phyloP scores from a whole-genome alignment of 2,888 invertebrate genomes.

The Cephus pulcher region DNA sequence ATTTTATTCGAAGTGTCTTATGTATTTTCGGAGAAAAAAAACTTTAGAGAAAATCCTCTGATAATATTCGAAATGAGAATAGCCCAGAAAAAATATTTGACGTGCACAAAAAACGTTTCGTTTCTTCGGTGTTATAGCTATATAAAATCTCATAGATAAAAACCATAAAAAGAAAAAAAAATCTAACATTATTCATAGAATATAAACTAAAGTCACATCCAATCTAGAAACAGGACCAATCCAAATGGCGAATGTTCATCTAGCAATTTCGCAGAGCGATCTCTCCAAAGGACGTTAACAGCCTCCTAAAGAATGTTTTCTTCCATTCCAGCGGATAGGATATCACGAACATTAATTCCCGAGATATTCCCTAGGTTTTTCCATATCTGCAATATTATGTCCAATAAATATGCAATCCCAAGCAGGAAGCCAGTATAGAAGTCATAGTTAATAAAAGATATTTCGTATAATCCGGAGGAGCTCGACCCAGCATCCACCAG shows the following conservation, averaged over 20 bases:
- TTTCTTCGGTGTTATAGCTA: background rate
- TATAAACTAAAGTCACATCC: background rate
- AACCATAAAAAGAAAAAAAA: background rate
- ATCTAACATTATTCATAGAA: background rate
- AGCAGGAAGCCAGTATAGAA: background rate
- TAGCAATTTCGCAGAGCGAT: background rate
- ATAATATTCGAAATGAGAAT: background rate
- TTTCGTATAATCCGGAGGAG: background rate
- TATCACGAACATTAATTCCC: background rate
- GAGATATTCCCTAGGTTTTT: background rate
- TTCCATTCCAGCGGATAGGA: background rate
- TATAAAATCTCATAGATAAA: background rate
- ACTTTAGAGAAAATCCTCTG: background rate
- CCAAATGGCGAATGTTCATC: background rate
- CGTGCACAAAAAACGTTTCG: background rate
- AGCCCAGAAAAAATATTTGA: no score
- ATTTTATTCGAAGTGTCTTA: background rate
- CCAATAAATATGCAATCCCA: background rate
- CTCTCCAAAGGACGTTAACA: background rate
- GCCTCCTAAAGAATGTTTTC: background rate
- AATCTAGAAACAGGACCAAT: background rate
- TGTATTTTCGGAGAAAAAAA: background rate
- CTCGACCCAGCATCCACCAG: background rate
- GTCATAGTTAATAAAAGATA: background rate
- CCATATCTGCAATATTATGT: background rate